Conservation (phyloP, 2,888 invertebrate genomes). For the Pecten maximus region DNA sequence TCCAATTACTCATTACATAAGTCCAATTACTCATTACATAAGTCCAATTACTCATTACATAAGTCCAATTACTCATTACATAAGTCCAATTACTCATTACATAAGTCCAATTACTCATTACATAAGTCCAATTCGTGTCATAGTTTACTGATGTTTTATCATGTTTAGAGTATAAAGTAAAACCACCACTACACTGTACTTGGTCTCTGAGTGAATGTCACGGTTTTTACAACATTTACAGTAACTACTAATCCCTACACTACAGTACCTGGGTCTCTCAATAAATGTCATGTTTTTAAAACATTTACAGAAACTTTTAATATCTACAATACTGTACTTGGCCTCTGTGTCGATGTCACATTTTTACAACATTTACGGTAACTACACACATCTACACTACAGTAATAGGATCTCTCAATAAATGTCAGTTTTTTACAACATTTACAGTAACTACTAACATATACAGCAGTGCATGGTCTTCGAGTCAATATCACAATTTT, state of each 20-base stretch:
- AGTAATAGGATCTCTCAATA: too few species aligned
- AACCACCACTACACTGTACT: neutral
- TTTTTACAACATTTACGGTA: neutral
- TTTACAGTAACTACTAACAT: too few species aligned
- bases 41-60: too few species aligned
- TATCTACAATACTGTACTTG: neutral
- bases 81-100: too few species aligned
- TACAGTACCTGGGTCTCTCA: neutral
- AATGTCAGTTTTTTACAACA: too few species aligned
- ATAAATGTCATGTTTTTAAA: neutral
- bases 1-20: too few species aligned
- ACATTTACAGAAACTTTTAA: conserved; percentile 6
- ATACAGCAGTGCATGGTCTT: too few species aligned
- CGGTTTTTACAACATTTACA: neutral
- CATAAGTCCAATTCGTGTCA: too few species aligned
- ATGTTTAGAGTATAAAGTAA: neutral
- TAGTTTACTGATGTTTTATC: neutral
- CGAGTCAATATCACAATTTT: too few species aligned
- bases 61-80: too few species aligned
- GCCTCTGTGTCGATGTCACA: neutral
- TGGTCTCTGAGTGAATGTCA: neutral
- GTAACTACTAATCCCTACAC: neutral
- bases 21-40: too few species aligned
- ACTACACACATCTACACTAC: neutral
- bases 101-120: too few species aligned